A percentile compares a stretch with the other conserved stretches of the same genome.
Conservation (phyloP, 2,888 invertebrate genomes). For the Coenonympha glycerion region DNA sequence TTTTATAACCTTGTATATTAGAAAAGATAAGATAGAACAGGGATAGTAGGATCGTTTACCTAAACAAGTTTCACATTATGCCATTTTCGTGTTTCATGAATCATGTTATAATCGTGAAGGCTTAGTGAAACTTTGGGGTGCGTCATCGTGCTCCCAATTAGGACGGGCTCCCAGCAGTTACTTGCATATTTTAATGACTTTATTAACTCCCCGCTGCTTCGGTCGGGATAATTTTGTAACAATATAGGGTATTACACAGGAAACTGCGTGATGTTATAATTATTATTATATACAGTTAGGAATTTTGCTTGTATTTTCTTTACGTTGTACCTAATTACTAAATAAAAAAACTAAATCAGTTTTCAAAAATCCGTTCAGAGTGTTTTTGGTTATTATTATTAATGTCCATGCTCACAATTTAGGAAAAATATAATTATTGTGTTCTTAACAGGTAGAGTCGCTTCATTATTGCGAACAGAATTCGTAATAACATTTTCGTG, state of each 20-base stretch:
- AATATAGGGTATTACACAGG: not conserved
- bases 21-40: not conserved
- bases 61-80: not conserved
- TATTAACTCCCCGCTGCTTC: conserved; percentile 34
- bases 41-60: not conserved
- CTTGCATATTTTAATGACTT: conserved; percentile 63
- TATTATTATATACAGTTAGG: not conserved
- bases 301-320: not conserved
- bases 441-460: not conserved
- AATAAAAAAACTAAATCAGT: too few species aligned
- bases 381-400: too few species aligned
- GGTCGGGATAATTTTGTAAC: conserved; percentile 1
- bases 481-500: conserved; percentile 1
- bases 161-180: conserved; percentile 32
- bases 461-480: not conserved
- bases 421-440: not conserved
- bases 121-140: conserved; percentile 12
- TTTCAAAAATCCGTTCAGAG: too few species aligned
- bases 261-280: not conserved
- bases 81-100: conserved; percentile 19
- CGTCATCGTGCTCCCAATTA: conserved; percentile 23
- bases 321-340: not conserved
- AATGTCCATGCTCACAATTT: not conserved
- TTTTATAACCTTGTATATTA: too few species aligned
- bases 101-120: conserved; percentile 14